Percentiles rank a stretch among this genome's conserved stretches.
Evolutionary conservation across 2,113 vertebrate species (phyloP).

Genomic region (Sclerurus mexicanus): DNA sequence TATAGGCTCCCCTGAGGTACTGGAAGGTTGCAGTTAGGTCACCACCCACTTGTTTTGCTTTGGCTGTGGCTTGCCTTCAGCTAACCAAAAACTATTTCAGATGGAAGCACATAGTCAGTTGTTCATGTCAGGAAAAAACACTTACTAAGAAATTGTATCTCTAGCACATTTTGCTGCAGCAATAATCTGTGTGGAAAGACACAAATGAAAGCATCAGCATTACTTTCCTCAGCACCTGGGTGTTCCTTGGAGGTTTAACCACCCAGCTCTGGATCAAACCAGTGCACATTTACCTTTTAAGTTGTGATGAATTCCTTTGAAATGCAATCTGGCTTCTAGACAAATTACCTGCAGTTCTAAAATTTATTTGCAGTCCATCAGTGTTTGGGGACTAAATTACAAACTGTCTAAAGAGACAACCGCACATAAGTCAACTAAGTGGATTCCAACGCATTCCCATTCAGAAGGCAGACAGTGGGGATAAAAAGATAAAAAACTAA

Average conservation of each 20-base stretch:
- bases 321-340: background rate
- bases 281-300: background rate
- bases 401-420: background rate
- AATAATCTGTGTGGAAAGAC: background rate
- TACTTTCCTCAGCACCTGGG: background rate
- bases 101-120: background rate
- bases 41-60: background rate
- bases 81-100: background rate
- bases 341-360: background rate
- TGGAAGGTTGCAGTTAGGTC: background rate
- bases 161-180: background rate
- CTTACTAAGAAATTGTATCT: background rate
- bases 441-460: background rate
- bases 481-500: background rate
- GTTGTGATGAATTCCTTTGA: background rate
- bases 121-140: background rate
- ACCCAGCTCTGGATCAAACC: background rate
- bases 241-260: background rate
- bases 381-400: background rate
- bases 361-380: background rate
- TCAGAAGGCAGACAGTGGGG: background rate
- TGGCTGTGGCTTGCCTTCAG: background rate
- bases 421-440: background rate
- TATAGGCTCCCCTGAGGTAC: background rate
- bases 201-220: accelerated